Conservation (phyloP, 2,888 invertebrate genomes). For the Hirudinaria manillensis region DNA sequence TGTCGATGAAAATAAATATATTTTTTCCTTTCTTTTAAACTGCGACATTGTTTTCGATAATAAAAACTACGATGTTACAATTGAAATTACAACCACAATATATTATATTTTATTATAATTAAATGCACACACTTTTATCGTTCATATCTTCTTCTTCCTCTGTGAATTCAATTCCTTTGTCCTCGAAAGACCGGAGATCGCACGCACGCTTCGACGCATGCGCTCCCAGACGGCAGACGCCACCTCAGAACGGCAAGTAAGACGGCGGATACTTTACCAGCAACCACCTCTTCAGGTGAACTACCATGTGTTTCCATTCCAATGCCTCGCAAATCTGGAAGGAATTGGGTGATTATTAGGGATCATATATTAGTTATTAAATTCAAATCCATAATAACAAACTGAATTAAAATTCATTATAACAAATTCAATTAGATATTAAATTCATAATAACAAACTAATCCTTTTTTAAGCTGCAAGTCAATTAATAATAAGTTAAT, state of each 20-base stretch:
- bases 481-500: too few relatives aligned
- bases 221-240: not conserved
- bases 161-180: not conserved
- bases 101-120: slow-evolving; percentile 8
- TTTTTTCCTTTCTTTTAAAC: not conserved
- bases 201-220: not conserved
- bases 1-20: too few relatives aligned
- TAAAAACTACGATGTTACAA: too few relatives aligned
- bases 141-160: not conserved
- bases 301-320: slow-evolving; percentile 68
- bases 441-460: too few relatives aligned
- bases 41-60: too few relatives aligned
- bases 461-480: not conserved
- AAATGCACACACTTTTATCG: not conserved
- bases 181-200: not conserved
- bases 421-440: too few relatives aligned
- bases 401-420: too few relatives aligned
- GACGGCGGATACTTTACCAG: slow-evolving; percentile 66
- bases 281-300: slow-evolving; percentile 59
- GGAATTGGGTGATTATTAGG: slow-evolving; percentile 16
- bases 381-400: too few relatives aligned
- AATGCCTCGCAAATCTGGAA: slow-evolving; percentile 63
- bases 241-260: slow-evolving; percentile 66
- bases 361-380: not conserved
- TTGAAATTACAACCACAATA: not conserved